Conservation (phyloP, 2,888 invertebrate species). For the Myopa testacea region DNA sequence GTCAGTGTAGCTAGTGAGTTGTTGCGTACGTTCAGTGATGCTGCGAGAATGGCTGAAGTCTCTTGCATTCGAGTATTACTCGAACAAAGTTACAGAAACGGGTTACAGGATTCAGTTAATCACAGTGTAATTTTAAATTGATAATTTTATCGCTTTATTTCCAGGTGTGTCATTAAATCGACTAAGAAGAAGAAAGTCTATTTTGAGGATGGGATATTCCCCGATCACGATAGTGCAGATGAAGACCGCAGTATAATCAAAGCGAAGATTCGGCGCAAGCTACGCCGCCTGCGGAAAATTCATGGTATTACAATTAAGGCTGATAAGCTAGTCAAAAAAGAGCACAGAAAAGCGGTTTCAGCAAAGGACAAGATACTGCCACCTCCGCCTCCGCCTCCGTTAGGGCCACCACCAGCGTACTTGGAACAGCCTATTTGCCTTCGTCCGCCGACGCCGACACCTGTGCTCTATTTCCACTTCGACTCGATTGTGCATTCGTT, state of each 20-base stretch:
- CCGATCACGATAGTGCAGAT: constrained; percentile 62
- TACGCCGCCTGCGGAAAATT: constrained; percentile 53
- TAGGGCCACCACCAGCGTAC: constrained; percentile 54
- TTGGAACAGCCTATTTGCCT: constrained; percentile 60
- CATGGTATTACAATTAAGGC: constrained; percentile 47
- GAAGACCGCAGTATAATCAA: constrained; percentile 60
- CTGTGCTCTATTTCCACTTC: constrained; percentile 63
- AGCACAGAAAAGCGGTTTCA: constrained; percentile 51
- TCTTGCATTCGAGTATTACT: too few species aligned
- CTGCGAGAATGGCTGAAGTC: too few species aligned
- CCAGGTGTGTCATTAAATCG: neutral
- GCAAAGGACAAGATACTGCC: constrained; percentile 49
- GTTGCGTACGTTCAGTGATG: too few species aligned
- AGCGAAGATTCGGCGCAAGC: constrained; percentile 53
- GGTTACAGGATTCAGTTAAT: too few species aligned
- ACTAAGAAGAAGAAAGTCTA: constrained; percentile 59
- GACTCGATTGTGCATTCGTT: constrained; percentile 61
- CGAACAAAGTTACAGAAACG: too few species aligned
- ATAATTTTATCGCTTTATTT: neutral
- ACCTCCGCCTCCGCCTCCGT: constrained; percentile 60
- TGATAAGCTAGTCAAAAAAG: constrained; percentile 45
- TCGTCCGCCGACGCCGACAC: constrained; percentile 56
- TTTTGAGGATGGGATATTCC: constrained; percentile 62
- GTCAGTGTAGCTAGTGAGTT: too few species aligned
- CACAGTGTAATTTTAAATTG: too few species aligned